phyloP scores from a whole-genome alignment of 2,797 vertebrate species.

The Lacerta bilineata region DNA sequence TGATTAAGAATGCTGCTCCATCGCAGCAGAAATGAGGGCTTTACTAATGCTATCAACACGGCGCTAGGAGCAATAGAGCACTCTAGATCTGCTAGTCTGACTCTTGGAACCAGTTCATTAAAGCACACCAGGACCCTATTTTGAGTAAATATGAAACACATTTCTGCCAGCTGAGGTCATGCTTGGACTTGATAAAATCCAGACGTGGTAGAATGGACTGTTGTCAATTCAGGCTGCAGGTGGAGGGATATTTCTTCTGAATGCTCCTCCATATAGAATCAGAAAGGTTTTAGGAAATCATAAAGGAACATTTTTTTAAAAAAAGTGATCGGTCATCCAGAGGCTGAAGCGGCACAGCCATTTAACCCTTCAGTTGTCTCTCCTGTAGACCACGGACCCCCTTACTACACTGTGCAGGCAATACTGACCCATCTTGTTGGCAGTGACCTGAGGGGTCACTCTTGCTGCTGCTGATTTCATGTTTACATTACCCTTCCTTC shows the following conservation, averaged over 20 bases:
- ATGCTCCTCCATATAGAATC: neutral
- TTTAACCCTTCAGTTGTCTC: neutral
- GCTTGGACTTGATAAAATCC: neutral
- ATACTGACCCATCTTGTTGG: neutral
- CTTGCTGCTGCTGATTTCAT: neutral
- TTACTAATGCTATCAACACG: neutral
- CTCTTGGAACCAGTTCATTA: neutral
- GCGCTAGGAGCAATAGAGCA: neutral
- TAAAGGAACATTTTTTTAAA: neutral
- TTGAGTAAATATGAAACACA: neutral
- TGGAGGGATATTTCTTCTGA: neutral
- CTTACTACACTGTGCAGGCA: neutral
- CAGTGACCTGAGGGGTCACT: neutral
- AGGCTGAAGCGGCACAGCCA: neutral
- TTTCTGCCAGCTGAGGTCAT: neutral
- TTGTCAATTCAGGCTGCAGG: neutral
- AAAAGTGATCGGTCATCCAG: neutral
- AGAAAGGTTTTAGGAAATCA: neutral
- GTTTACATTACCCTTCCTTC: too few species aligned
- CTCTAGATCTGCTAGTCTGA: neutral
- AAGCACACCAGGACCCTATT: neutral
- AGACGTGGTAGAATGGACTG: neutral
- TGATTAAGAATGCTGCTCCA: neutral
- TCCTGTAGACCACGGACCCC: too few species aligned
- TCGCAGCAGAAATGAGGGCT: neutral